Evolutionary conservation across 2,888 invertebrate genomes (phyloP).

Genomic region (Meganola albula): DNA sequence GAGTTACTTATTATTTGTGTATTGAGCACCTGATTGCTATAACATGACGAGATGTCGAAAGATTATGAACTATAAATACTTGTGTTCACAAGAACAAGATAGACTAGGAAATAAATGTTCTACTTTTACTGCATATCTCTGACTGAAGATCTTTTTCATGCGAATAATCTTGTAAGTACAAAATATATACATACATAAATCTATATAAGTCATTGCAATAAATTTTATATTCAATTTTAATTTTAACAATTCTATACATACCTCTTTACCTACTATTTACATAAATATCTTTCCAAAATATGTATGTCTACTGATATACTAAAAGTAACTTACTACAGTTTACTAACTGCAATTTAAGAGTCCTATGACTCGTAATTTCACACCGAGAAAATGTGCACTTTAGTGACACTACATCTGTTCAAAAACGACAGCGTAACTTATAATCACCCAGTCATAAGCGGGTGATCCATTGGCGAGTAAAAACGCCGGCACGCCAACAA

Average conservation of each 20-base stretch:
- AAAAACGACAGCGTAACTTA: no score
- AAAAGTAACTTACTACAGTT: conserved; percentile 29
- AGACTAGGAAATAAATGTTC: no score
- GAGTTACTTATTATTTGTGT: conserved; percentile 22
- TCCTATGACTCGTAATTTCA: conserved; percentile 23
- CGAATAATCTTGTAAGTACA: no score
- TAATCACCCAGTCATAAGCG: no score
- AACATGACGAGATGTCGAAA: conserved; percentile 11
- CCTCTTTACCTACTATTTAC: conserved; percentile 55
- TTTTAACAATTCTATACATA: conserved; percentile 62
- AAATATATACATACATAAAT: conserved; percentile 23
- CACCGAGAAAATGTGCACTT: conserved; percentile 29
- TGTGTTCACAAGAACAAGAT: no score
- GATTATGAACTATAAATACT: no score
- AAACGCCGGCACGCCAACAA: no score
- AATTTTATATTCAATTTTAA: conserved; percentile 48
- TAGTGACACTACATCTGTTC: conserved; percentile 16
- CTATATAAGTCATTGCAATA: conserved; percentile 36
- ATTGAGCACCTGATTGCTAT: conserved; percentile 28
- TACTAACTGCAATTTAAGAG: conserved; percentile 21
- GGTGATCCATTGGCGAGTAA: no score
- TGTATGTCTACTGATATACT: conserved; percentile 44
- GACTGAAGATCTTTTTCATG: no score
- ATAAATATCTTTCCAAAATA: conserved; percentile 65
- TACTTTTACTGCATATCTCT: no score